Conservation (phyloP, 1,140 invertebrate species). For the Drosophila setifemur region DNA sequence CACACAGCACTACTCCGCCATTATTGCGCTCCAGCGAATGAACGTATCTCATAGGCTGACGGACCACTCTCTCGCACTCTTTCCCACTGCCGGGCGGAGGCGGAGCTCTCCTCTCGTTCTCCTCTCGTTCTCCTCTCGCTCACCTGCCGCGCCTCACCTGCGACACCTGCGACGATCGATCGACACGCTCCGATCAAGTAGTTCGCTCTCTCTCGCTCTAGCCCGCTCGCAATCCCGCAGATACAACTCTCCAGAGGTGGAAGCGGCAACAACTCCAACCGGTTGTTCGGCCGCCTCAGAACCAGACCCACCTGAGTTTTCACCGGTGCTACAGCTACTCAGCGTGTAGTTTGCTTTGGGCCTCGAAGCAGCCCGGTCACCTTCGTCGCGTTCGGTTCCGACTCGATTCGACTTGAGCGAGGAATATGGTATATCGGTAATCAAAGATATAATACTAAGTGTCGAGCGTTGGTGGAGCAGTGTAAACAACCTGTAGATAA, state of each 20-base stretch:
- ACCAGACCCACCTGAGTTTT: constrained; percentile 64
- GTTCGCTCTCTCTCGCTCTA: constrained; percentile 63
- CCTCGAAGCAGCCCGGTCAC: constrained; percentile 71
- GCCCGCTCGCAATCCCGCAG: constrained; percentile 26
- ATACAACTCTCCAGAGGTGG: background rate
- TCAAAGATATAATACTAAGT: background rate
- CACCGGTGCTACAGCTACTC: constrained; percentile 53
- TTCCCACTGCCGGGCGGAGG: constrained; percentile 12
- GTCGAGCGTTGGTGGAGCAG: constrained; percentile 1
- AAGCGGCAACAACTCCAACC: constrained; percentile 20
- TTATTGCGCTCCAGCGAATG: constrained; percentile 46
- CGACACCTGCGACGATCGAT: constrained; percentile 67
- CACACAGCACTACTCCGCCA: constrained; percentile 52
- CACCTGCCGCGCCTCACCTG: constrained; percentile 53
- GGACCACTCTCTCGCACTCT: constrained; percentile 27
- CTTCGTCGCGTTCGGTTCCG: constrained; percentile 48
- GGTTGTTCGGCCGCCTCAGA: constrained; percentile 26
- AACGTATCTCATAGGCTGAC: constrained; percentile 42
- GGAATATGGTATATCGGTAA: background rate
- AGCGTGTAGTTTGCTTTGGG: constrained; percentile 71
- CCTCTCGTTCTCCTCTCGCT: constrained; percentile 53
- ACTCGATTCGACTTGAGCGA: constrained; percentile 7
- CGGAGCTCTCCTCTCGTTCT: constrained; percentile 56
- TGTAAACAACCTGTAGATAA: constrained; percentile 1
- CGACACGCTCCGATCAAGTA: constrained; percentile 54